Percentiles rank a stretch among this genome's conserved stretches.
Conservation (phyloP, 2,888 invertebrate genomes). For the Epirrhoe tristata region DNA sequence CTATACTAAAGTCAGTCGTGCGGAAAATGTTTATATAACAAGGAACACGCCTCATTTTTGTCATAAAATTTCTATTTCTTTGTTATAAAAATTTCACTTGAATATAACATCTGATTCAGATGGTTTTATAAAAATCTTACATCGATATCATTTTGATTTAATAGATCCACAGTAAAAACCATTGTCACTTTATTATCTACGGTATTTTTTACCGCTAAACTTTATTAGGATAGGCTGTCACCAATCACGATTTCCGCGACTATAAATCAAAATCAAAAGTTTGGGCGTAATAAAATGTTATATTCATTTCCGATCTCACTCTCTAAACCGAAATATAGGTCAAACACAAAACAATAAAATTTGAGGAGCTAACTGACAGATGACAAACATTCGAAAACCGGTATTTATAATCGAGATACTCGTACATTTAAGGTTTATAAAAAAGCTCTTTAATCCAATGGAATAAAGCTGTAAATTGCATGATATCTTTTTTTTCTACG, state of each 20-base stretch:
- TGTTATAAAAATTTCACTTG: conserved; percentile 10
- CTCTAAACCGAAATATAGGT: conserved; percentile 57
- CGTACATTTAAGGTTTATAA: conserved; percentile 13
- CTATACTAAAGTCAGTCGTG: conserved; percentile 9
- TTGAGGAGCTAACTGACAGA: conserved; percentile 55
- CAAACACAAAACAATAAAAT: conserved; percentile 61
- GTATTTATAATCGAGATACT: conserved; percentile 47
- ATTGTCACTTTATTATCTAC: conserved; percentile 6
- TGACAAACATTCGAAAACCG: conserved; percentile 59
- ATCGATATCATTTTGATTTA: background rate
- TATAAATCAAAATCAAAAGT: conserved; percentile 37
- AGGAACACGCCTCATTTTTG: background rate
- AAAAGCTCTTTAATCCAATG: conserved; percentile 14
- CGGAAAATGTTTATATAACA: conserved; percentile 6
- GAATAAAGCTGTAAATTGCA: conserved; percentile 31
- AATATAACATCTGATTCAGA: background rate
- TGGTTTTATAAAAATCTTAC: conserved; percentile 1
- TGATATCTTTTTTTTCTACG: conserved; percentile 44
- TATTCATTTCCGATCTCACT: conserved; percentile 38
- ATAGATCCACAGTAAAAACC: conserved; percentile 13
- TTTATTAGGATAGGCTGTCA: conserved; percentile 26
- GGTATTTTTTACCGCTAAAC: conserved; percentile 29
- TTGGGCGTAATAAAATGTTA: conserved; percentile 36
- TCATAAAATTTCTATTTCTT: conserved; percentile 16
- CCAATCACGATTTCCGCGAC: conserved; percentile 18